These are phyloP conservation scores for Xestia xanthographa DNA, from an alignment of 2,888 invertebrate species.

Conservation along the genomic window DNA sequence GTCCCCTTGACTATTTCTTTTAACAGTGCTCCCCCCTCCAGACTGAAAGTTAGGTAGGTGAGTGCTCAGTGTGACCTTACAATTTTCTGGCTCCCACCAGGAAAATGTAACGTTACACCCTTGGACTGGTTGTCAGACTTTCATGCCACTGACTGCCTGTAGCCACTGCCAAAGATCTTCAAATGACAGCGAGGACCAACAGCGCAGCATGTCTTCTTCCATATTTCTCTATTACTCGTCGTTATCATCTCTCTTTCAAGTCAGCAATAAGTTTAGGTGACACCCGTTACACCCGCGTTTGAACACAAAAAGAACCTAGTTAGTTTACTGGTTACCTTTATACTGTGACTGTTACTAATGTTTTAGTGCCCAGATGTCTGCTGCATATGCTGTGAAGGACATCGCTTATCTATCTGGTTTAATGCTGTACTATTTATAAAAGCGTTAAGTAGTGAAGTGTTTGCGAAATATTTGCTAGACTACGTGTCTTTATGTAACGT, in stretches of 20 bases:
- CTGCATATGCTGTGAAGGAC: conserved; percentile 48
- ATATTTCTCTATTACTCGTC: not conserved
- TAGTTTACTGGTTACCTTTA: conserved; percentile 4
- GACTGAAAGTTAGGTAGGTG: no score
- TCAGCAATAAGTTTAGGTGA: not conserved
- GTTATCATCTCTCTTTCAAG: not conserved
- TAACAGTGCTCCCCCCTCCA: no score
- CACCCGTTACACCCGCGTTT: not conserved
- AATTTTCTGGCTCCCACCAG: no score
- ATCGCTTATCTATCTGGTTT: conserved; percentile 52
- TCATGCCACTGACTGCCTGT: not conserved
- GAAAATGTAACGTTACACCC: no score
- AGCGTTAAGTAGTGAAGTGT: conserved; percentile 17
- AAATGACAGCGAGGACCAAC: not conserved
- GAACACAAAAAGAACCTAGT: not conserved
- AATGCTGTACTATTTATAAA: conserved; percentile 28
- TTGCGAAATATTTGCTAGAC: conserved; percentile 16
- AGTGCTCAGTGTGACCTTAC: no score
- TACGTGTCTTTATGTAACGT: conserved; percentile 5
- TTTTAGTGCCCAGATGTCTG: conserved; percentile 57
- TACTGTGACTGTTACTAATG: conserved; percentile 17
- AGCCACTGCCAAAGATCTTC: not conserved
- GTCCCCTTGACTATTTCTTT: no score
- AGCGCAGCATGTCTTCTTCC: not conserved
- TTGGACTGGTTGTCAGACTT: no score